Conservation (phyloP, 2,888 invertebrate genomes). For the Apotomis capreana region DNA sequence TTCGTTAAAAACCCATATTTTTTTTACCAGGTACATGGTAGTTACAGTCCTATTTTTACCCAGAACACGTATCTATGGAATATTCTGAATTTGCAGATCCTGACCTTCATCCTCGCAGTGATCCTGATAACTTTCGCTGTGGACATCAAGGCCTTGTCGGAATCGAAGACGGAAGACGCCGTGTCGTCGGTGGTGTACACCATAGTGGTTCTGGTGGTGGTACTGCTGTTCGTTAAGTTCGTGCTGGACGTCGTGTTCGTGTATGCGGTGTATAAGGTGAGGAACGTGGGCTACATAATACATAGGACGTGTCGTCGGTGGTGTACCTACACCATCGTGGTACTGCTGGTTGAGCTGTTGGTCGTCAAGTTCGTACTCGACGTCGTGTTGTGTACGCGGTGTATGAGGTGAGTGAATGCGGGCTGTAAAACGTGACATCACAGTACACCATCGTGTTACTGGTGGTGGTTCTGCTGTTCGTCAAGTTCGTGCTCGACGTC, state of each 20-base stretch:
- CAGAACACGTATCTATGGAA: no score
- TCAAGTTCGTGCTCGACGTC: conserved; percentile 70
- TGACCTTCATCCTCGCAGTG: conserved; percentile 69
- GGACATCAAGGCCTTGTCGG: conserved; percentile 61
- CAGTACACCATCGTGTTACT: conserved; percentile 71
- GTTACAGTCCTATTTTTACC: no score
- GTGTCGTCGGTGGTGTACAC: conserved; percentile 72
- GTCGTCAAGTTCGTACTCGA: conserved; percentile 70
- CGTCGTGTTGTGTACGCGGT: conserved; percentile 73
- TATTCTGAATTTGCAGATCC: conserved; percentile 57
- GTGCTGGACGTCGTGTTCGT: conserved; percentile 70
- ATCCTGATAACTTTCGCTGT: conserved; percentile 72
- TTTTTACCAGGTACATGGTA: no score
- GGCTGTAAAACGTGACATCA: neutral
- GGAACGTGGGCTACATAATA: neutral
- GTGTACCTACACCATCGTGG: conserved; percentile 73
- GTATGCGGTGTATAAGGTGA: conserved; percentile 72
- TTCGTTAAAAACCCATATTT: no score
- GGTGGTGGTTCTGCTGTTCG: conserved; percentile 64
- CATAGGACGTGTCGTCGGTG: conserved; percentile 67
- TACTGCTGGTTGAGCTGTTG: conserved; percentile 66
- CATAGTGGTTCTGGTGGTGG: conserved; percentile 67
- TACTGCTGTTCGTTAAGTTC: conserved; percentile 69
- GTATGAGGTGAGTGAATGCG: conserved; percentile 52
- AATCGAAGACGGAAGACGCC: conserved; percentile 62